Percentiles rank a stretch among this genome's conserved stretches.
Conservation (phyloP, 1,140 invertebrate genomes). For the Mizuhopecten yessoensis region DNA sequence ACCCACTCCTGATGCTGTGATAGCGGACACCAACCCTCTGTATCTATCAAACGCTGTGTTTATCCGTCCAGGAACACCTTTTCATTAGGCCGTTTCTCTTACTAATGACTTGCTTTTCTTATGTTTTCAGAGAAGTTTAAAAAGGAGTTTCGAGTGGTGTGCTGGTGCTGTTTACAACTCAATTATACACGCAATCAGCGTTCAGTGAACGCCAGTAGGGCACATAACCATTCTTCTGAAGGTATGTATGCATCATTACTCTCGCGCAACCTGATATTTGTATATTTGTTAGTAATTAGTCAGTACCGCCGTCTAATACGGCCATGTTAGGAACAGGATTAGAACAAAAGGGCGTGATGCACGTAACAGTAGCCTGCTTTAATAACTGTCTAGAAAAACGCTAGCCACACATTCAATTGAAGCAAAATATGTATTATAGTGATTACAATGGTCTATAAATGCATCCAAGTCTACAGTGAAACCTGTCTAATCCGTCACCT, state of each 20-base stretch:
- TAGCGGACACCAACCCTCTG: not conserved
- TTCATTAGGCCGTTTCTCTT: not conserved
- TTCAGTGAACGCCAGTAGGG: not conserved
- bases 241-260: not conserved
- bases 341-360: too few species aligned
- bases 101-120: not conserved
- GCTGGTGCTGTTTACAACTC: not conserved
- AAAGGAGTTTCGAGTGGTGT: slow-evolving; percentile 10
- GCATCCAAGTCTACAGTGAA: too few species aligned
- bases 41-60: not conserved
- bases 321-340: too few species aligned
- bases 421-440: too few species aligned
- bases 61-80: not conserved
- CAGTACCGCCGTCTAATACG: too few species aligned
- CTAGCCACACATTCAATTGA: too few species aligned
- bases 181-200: not conserved
- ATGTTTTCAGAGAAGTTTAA: slow-evolving; percentile 20
- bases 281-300: too few species aligned
- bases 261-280: too few species aligned
- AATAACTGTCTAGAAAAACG: too few species aligned
- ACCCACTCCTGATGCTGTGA: not conserved
- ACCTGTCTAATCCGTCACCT: too few species aligned
- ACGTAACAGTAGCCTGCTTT: too few species aligned
- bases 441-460: too few species aligned
- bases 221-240: not conserved